Percentiles rank a stretch among this genome's conserved stretches.
These are phyloP conservation scores for Cyrtonyx montezumae DNA, from an alignment of 2,113 vertebrate genomes.

Conservation along the genomic window DNA sequence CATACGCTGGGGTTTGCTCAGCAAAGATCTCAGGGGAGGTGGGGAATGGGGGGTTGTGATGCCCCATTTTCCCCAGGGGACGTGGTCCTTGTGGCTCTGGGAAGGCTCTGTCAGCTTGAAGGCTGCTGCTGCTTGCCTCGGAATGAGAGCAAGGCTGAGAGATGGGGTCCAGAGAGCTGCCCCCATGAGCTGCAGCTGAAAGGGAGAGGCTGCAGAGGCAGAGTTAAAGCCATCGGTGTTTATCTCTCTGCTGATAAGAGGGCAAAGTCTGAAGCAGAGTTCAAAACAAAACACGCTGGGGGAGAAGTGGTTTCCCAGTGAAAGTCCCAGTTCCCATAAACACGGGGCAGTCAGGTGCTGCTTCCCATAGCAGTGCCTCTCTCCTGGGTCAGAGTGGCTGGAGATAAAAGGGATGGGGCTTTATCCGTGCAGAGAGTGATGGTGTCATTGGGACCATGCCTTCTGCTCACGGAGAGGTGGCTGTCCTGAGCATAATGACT, in stretches of 20 bases:
- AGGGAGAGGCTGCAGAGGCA: neutral
- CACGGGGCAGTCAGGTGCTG: fast-evolving
- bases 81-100: fast-evolving
- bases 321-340: fast-evolving
- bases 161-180: neutral
- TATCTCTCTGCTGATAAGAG: neutral
- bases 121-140: fast-evolving
- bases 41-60: fast-evolving
- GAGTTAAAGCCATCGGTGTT: fast-evolving
- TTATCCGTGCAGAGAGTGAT: neutral
- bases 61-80: fast-evolving
- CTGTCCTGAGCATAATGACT: neutral
- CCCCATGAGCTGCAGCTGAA: neutral
- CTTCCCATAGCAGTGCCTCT: neutral
- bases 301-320: neutral
- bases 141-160: neutral
- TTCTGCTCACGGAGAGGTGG: neutral
- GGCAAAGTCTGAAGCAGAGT: neutral
- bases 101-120: neutral
- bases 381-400: neutral
- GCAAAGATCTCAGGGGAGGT: neutral
- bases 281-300: fast-evolving
- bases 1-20: fast-evolving
- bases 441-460: neutral
- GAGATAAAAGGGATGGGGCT: neutral